These are phyloP conservation scores for Oeneis ivallda DNA, from an alignment of 2,888 invertebrate genomes.

Conservation along the genomic window DNA sequence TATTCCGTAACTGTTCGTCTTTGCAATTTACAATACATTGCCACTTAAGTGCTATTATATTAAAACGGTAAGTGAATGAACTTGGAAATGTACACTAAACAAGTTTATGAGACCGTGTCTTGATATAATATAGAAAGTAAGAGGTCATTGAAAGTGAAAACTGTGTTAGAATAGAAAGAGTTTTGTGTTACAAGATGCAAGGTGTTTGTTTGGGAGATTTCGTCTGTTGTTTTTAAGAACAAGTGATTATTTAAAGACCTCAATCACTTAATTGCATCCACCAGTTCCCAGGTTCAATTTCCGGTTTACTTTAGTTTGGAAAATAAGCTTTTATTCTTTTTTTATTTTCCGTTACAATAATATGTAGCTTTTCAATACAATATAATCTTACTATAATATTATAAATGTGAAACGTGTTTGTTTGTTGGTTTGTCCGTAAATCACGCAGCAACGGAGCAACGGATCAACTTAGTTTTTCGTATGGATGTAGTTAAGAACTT, in stretches of 20 bases:
- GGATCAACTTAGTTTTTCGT: too few relatives aligned
- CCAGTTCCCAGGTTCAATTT: conserved; percentile 2
- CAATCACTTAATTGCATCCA: background rate
- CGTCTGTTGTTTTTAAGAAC: conserved; percentile 6
- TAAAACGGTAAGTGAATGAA: conserved; percentile 6
- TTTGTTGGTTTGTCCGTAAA: too few relatives aligned
- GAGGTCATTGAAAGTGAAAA: conserved; percentile 50
- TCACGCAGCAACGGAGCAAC: too few relatives aligned
- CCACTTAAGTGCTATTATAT: conserved; percentile 8
- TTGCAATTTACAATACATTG: conserved; percentile 6
- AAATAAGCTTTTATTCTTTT: background rate
- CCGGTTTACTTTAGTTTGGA: background rate
- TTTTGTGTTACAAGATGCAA: conserved; percentile 19
- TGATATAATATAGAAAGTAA: conserved; percentile 45
- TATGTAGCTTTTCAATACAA: too few relatives aligned
- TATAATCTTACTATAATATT: too few relatives aligned
- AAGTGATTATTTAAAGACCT: background rate
- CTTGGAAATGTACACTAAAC: conserved; percentile 11
- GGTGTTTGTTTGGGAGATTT: conserved; percentile 13
- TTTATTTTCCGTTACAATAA: background rate
- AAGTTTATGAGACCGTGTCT: conserved; percentile 4
- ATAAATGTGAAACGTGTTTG: too few relatives aligned
- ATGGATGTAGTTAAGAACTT: too few relatives aligned
- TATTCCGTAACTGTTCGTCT: conserved; percentile 8
- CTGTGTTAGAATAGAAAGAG: conserved; percentile 44